Conservation (phyloP, 2,797 vertebrate species). For the Muscicapa striata region DNA sequence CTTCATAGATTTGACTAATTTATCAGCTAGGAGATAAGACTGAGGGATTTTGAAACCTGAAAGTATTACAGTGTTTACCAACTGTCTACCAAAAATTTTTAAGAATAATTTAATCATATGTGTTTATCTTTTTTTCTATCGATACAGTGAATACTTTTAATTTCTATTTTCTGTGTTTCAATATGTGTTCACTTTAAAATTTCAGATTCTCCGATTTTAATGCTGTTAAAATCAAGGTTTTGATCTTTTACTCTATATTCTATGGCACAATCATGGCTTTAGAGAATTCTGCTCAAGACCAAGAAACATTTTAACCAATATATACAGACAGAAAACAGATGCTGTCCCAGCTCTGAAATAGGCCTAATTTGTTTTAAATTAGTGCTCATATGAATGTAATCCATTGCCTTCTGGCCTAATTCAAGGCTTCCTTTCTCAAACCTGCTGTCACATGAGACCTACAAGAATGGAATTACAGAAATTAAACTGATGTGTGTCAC, state of each 20-base stretch:
- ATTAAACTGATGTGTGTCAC: neutral
- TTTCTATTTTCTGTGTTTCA: neutral
- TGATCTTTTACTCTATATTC: neutral
- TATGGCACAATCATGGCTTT: neutral
- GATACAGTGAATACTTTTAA: neutral
- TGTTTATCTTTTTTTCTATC: neutral
- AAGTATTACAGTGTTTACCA: neutral
- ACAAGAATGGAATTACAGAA: neutral
- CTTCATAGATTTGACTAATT: neutral
- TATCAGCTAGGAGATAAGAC: neutral
- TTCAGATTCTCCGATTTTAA: neutral
- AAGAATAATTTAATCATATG: neutral
- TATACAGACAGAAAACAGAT: neutral
- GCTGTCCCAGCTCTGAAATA: neutral
- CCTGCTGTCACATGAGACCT: neutral
- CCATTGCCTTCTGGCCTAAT: neutral
- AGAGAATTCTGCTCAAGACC: neutral
- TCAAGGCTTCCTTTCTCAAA: neutral
- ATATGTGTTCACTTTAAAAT: neutral
- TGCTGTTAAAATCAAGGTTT: neutral
- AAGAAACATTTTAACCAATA: neutral
- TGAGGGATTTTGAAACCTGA: neutral
- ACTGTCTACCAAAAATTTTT: neutral
- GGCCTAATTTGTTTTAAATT: neutral
- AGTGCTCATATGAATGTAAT: neutral